These are phyloP conservation scores for Leucoraja ocellata DNA, from an alignment of 2,797 vertebrate species.

Conservation along the genomic window DNA sequence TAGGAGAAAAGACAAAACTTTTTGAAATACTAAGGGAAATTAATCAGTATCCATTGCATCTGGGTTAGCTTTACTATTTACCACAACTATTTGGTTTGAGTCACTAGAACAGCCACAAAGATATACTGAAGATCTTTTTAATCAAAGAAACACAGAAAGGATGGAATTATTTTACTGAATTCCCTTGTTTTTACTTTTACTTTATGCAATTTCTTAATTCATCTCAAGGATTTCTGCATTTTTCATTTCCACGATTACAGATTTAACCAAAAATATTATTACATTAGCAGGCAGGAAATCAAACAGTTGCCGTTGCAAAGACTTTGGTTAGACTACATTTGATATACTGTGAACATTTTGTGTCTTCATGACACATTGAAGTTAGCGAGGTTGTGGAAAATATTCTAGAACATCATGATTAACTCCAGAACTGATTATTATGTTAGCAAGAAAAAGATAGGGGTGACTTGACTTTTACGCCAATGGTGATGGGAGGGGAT, in stretches of 20 bases:
- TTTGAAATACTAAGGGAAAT: not conserved
- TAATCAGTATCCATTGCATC: not conserved
- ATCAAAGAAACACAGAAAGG: not conserved
- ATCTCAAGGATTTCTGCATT: not conserved
- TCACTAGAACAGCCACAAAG: not conserved
- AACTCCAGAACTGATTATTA: not conserved
- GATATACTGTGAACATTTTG: not conserved
- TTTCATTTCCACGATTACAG: not conserved
- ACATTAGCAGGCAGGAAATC: not conserved
- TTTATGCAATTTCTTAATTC: not conserved
- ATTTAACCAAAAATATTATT: not conserved
- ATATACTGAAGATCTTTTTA: not conserved
- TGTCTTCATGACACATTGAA: not conserved
- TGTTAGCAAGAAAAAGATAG: not conserved
- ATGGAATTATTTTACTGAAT: not conserved
- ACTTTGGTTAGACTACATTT: not conserved
- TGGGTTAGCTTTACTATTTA: not conserved
- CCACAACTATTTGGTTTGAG: not conserved
- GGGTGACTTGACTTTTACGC: not conserved
- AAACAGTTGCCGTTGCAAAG: not conserved
- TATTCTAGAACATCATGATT: not conserved
- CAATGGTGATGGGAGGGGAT: not conserved
- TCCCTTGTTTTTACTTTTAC: not conserved
- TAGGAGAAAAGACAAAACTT: not conserved
- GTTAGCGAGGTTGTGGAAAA: not conserved